Evolutionary conservation across 2,797 vertebrate genomes (phyloP).

Genomic region (Manis crassicaudata): DNA sequence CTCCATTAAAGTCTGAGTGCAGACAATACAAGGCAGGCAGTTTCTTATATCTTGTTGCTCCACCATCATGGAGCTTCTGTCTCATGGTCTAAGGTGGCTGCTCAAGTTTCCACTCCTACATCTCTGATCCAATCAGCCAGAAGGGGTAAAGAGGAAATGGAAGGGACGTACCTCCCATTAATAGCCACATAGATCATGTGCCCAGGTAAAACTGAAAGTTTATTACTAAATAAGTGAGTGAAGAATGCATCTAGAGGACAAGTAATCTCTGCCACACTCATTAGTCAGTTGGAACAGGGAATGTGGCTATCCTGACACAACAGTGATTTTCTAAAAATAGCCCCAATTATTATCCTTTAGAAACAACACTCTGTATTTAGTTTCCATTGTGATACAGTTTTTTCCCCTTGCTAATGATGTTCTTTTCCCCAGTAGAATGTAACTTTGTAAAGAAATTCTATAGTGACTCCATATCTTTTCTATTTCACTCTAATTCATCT

Average conservation of each 20-base stretch:
- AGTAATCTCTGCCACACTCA: not conserved
- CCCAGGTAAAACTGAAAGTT: not conserved
- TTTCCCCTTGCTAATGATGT: not conserved
- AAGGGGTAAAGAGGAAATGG: not conserved
- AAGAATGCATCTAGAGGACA: not conserved
- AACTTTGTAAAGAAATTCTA: slow-evolving; percentile 10
- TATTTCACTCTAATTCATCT: not conserved
- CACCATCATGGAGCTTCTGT: not conserved
- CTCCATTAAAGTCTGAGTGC: not conserved
- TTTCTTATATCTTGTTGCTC: not conserved
- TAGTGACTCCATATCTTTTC: not conserved
- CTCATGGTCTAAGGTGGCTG: not conserved
- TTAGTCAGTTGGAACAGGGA: not conserved
- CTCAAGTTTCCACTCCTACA: not conserved
- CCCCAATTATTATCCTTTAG: not conserved
- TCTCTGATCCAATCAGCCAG: not conserved
- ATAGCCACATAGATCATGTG: not conserved
- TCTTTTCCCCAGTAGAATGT: not conserved
- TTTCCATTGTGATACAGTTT: not conserved
- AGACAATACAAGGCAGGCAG: not conserved
- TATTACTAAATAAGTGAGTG: not conserved
- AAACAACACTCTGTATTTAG: not conserved
- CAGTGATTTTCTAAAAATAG: not conserved
- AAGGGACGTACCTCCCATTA: not conserved
- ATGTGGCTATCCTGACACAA: not conserved